Base-by-base conservation (phyloP, 2,888 invertebrate species). In the Empis livida region DNA sequence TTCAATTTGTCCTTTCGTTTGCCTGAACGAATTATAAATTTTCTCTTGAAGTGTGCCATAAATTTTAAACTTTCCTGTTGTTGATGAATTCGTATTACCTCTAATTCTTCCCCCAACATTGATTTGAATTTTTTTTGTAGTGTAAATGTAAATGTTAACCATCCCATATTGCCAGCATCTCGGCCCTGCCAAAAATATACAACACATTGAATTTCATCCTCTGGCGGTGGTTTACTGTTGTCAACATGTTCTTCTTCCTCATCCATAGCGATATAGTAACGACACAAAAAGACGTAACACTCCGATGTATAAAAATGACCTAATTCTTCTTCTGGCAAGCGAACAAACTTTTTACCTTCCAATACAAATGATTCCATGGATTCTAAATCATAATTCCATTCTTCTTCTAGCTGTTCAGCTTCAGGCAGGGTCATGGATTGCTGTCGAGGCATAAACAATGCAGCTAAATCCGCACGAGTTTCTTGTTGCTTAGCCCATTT, bases 151-250 rank as follows among this genome's bases (percentile, higher is more conserved):
- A 99, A 99, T 1, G 94, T 97, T 0, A 99, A 76, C 96, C 97
- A 99, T 49, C 97, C 99, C 96, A 99, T 99, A 71, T 99, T 97
- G 51, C 88, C 84, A 3, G 97, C 97, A 62, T 93, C 88, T 45
- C 89, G 75, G 0, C 97, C 97, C 72, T 99, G 99, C 99, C 99
- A 99, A 74, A 99, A 99, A 71, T 99, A 99, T n/a, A 97, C 96
- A 43, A 95, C 90, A 72, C 94, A 95, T 62, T 91, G 89, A 60
- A 84, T 87, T 46, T 70, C 70, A 47, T 70, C 70, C 15, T 68
- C 69, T 1, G 62, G 61, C 14, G 61, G 63, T 4, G 56, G 57
- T 31, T 57, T 58, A n/a, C 53, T 56, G 2, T 59, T 70, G 61
- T 59, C 59, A 17, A 56, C 47, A 1, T 58, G 62, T 3, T 71